A percentile compares a stretch with the other conserved stretches of the same genome.
Evolutionary conservation across 92 coral and sea anemone genomes (phyloP).

Genomic region (Isaurus tuberculatus): DNA sequence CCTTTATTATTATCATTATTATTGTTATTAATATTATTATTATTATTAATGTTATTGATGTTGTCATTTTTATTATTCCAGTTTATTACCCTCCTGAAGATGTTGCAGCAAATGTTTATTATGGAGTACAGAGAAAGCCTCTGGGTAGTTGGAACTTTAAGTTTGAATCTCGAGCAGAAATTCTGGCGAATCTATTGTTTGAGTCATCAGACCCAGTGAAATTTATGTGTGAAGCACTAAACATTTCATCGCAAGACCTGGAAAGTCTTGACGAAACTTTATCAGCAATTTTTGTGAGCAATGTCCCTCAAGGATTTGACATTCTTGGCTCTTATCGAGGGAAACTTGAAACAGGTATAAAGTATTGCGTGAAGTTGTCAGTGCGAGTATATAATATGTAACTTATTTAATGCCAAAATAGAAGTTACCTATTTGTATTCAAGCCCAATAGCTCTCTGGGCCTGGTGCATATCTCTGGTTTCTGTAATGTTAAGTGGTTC

Average conservation of each 20-base stretch:
- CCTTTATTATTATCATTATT: too few relatives aligned
- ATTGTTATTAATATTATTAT: too few relatives aligned
- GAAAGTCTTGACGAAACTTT: conserved; percentile 7
- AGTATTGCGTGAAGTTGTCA: background rate
- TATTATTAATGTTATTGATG: too few relatives aligned
- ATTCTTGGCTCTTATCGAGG: conserved; percentile 22
- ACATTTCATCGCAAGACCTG: conserved; percentile 30
- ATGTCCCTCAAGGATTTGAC: conserved; percentile 24
- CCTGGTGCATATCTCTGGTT: too few relatives aligned
- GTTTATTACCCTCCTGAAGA: conserved; percentile 44
- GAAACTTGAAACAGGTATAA: conserved; percentile 6
- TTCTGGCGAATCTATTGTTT: conserved; percentile 14
- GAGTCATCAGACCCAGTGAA: conserved; percentile 27
- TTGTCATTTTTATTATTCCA: too few relatives aligned
- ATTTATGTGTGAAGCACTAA: conserved; percentile 47
- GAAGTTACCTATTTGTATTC: too few relatives aligned
- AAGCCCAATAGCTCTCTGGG: too few relatives aligned
- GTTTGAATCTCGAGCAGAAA: conserved; percentile 34
- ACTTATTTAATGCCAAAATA: too few relatives aligned
- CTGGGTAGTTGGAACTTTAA: conserved; percentile 16
- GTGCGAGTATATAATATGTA: background rate
- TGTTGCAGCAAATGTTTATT: background rate
- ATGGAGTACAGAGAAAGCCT: conserved; percentile 27
- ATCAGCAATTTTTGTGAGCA: background rate
- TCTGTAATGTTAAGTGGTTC: too few relatives aligned